Evolutionary conservation across 2,888 invertebrate species (phyloP).

Genomic region (Danaus chrysippus): DNA sequence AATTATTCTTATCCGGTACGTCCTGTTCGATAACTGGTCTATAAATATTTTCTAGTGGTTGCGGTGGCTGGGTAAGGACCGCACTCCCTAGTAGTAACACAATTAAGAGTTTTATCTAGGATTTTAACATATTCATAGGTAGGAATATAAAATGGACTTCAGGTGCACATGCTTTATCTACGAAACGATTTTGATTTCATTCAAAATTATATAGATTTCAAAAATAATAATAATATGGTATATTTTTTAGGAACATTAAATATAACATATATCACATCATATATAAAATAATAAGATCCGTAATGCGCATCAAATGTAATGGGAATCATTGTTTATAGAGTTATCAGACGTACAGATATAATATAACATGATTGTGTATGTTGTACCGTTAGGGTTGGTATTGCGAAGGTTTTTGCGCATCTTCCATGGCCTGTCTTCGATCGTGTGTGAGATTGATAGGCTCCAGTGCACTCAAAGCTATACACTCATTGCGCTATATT

Average conservation of each 20-base stretch:
- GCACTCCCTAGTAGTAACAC: constrained; percentile 38
- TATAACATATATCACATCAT: not conserved
- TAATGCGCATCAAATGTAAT: not conserved
- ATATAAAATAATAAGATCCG: not conserved
- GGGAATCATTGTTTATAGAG: not conserved
- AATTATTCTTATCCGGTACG: constrained; percentile 44
- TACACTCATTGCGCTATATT: constrained; percentile 60
- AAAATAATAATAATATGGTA: not conserved
- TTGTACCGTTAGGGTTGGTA: constrained; percentile 55
- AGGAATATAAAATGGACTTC: constrained; percentile 5
- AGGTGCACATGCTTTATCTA: not conserved
- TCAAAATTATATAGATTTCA: no score
- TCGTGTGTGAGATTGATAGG: constrained; percentile 67
- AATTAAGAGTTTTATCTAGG: constrained; percentile 38
- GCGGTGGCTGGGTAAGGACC: constrained; percentile 40
- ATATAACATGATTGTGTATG: constrained; percentile 50
- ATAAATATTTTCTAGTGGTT: constrained; percentile 61
- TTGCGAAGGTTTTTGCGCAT: constrained; percentile 59
- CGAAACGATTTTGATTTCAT: not conserved
- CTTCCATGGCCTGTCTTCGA: constrained; percentile 54
- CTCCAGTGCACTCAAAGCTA: constrained; percentile 60
- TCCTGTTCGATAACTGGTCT: constrained; percentile 65
- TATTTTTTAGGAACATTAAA: not conserved
- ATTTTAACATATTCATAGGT: constrained; percentile 23
- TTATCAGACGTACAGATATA: constrained; percentile 25